Base-by-base conservation (phyloP, 1,140 invertebrate species). In the Saxidomus purpurata region DNA sequence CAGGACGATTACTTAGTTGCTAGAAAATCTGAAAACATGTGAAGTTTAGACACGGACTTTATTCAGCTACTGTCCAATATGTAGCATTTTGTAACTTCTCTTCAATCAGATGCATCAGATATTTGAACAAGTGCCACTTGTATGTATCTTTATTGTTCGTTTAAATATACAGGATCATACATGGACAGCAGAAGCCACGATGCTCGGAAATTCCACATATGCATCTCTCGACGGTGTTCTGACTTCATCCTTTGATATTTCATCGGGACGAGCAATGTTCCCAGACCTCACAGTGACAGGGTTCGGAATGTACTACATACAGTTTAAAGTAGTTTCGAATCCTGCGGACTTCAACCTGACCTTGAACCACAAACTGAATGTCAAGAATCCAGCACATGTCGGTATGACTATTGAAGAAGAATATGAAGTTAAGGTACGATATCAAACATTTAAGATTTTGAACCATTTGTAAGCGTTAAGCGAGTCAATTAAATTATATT, bases 281-380 rank as follows among this genome's bases (percentile, higher is more conserved):
- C 43, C 79, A 0, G 55, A 91, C 25, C 93, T 90, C 61, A 92
- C 87, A 47, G 91, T 92, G 40, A 71, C 63, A 4, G 92, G 93
- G 34, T 93, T 80, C 47, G 94, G 94, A 0, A 67, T 94, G 15
- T 95, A 94, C 88, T 69, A 91, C 69, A 71, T 94, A 19, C 89
- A 89, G 40, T 80, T 88, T 38, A 38, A 22, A 25, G 86, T 81
- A n/a, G 63, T 81, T 13, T 88, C 86, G 3, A 71, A 63, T 22
- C 86, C 86, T 25, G 6, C 36, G 28, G 43, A 31, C 1, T 74
- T 86, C 31, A 87, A 80, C 63, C 43, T 89, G 31, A 76, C 71
- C 22, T 11, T 92, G 25, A 86, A 86, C 34, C 83, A 93, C 19
- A 76, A 90, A 79, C 38, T 92, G 9, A 84, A 71, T 15, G 90